Evolutionary conservation across 1,140 invertebrate species (phyloP).

Genomic region (Drosophila sp.): DNA sequence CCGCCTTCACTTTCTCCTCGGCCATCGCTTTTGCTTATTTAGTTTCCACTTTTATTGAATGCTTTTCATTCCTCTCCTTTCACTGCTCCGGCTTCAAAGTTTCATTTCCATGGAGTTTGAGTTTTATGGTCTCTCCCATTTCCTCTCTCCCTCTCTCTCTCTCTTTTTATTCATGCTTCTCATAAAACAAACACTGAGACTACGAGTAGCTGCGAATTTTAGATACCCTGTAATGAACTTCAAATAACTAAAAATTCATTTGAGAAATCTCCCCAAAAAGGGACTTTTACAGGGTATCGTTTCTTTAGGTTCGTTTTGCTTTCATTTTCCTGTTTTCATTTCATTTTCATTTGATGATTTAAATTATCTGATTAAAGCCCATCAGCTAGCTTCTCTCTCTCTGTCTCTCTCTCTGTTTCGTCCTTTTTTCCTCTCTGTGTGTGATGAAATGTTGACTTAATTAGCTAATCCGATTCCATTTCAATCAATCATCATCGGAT

Average conservation of each 20-base stretch:
- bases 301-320: not conserved
- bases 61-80: conserved; percentile 51
- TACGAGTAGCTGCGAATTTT: not conserved
- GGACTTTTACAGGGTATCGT: not conserved
- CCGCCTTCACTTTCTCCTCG: not conserved
- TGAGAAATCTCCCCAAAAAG: too few species aligned
- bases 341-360: conserved; percentile 9
- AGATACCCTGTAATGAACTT: not conserved
- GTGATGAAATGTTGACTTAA: not conserved
- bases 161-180: not conserved
- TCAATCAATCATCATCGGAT: conserved; percentile 11
- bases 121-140: not conserved
- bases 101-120: conserved; percentile 16
- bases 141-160: too few species aligned
- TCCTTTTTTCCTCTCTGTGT: not conserved
- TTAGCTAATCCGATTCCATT: conserved; percentile 6
- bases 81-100: conserved; percentile 61
- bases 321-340: not conserved
- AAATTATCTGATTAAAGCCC: conserved; percentile 9
- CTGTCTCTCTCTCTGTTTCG: not conserved
- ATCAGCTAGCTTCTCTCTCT: not conserved
- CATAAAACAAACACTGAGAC: not conserved
- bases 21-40: conserved; percentile 43
- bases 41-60: conserved; percentile 71
- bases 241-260: too few species aligned